Base-by-base conservation (phyloP, 2,113 vertebrate species). In the Hirundichthys speculiger region DNA sequence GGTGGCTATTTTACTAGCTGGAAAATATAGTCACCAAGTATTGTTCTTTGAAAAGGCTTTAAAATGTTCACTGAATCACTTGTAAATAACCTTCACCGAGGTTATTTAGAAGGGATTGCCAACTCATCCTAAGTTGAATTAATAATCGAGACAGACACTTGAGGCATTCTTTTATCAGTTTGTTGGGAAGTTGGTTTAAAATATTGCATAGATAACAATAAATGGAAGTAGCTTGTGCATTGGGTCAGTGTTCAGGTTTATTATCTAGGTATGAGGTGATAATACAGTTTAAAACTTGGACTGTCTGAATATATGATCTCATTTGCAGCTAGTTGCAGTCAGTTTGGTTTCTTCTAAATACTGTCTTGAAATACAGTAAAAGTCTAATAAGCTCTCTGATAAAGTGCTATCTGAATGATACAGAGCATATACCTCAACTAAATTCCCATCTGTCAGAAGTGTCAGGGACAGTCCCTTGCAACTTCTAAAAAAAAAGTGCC, bases 381-480 rank as follows among this genome's bases (percentile, higher is more conserved):
- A 78, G 74, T 77, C 78, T 65, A 58, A 15, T 45, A 24, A 4
- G 25, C 20, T 41, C 40, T 64, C 51, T 19, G 55, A 15, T 57
- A 45, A 50, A 47, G 30, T 3, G 3, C 7, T 15, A 48, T 82
- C 75, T 72, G 42, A 80, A 14, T 62, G 65, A 80, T 62, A 55
- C 53, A 25, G 65, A 20, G 52, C 13, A 4, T 30, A 42, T 13
- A 75, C 55, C 51, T 64, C 62, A 66, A 80, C 59, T 39, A 25
- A 38, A 75, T 69, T 82, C 70, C 73, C 64, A 79, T 61, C 57
- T 71, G 49, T 69, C 50, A 34, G 15, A 52, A 38, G 60, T 42
- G 58, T 52, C 38, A 39, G 86, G 89, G 85, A 75, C 67, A 45
- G 85, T 80, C 86, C 88, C 88, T 34, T 20, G 16, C 40, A 22